Conservation (phyloP, 1,140 invertebrate genomes). For the Vanessa tameamea region DNA sequence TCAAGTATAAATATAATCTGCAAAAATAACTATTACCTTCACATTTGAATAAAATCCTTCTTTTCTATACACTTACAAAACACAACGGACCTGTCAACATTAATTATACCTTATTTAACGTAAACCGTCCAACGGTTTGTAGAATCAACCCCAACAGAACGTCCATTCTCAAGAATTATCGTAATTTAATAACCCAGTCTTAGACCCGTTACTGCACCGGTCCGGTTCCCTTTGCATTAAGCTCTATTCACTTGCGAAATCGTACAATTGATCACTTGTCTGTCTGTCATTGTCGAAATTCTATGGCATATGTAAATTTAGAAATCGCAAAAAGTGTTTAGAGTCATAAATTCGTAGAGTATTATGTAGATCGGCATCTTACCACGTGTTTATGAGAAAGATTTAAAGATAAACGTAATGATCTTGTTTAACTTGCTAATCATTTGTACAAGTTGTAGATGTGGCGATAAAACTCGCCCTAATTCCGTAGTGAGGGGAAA, state of each 20-base stretch:
- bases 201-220: constrained; percentile 27
- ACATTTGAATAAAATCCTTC: background rate
- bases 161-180: constrained; percentile 59
- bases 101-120: constrained; percentile 20
- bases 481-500: constrained; percentile 17
- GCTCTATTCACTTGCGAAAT: constrained; percentile 61
- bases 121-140: constrained; percentile 33
- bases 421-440: constrained; percentile 76
- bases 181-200: constrained; percentile 73
- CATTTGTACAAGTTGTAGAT: constrained; percentile 66
- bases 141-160: constrained; percentile 29
- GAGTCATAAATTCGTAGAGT: constrained; percentile 64
- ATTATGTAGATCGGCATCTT: constrained; percentile 56
- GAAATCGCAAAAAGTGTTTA: constrained; percentile 58
- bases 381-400: constrained; percentile 58
- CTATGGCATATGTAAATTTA: constrained; percentile 56
- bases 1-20: background rate
- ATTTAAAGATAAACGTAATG: constrained; percentile 62
- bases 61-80: constrained; percentile 1
- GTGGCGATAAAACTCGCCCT: constrained; percentile 53
- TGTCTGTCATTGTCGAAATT: constrained; percentile 45
- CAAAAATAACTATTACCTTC: background rate
- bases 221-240: constrained; percentile 49
- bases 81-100: constrained; percentile 15
- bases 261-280: constrained; percentile 73